Evolutionary conservation across 2,888 invertebrate species (phyloP).

Genomic region (Drosophila neotestacea): DNA sequence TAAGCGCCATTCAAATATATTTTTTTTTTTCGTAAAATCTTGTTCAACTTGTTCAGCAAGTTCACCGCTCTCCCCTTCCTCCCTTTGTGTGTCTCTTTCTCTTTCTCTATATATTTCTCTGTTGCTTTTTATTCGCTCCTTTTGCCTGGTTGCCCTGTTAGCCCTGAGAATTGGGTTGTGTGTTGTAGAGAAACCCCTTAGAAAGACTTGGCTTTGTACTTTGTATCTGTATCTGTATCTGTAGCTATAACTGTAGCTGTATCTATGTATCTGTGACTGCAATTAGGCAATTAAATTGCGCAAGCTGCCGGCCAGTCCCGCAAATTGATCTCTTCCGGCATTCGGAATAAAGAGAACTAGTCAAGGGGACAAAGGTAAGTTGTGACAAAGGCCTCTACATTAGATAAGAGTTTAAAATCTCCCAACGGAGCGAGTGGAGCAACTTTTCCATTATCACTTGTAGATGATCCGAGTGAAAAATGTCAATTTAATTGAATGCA

Average conservation of each 20-base stretch:
- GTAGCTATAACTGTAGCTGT: constrained; percentile 13
- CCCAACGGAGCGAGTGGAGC: constrained; percentile 4
- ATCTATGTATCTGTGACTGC: constrained; percentile 37
- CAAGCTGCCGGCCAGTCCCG: constrained; percentile 59
- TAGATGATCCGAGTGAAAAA: constrained; percentile 14
- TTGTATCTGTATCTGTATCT: constrained; percentile 7
- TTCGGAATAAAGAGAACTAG: constrained; percentile 11
- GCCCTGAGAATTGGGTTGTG: constrained; percentile 43
- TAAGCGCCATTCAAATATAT: constrained; percentile 45
- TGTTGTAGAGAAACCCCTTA: constrained; percentile 7
- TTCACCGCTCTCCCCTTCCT: constrained; percentile 31
- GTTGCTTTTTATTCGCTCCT: constrained; percentile 15
- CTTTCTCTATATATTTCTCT: constrained; percentile 9
- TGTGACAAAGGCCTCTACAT: constrained; percentile 23
- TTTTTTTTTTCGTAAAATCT: constrained; percentile 36
- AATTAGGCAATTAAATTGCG: constrained; percentile 65
- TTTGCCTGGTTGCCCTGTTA: constrained; percentile 1
- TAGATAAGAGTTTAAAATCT: constrained; percentile 10
- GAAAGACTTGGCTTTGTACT: constrained; percentile 15
- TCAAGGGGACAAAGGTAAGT: constrained; percentile 29
- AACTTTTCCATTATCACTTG: neutral
- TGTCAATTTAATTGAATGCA: constrained; percentile 45
- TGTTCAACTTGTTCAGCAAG: constrained; percentile 54
- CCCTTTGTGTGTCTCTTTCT: constrained; percentile 1
- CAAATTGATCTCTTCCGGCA: constrained; percentile 61